Conservation (phyloP, 2,888 invertebrate species). For the Acanthoscelides obtectus region DNA sequence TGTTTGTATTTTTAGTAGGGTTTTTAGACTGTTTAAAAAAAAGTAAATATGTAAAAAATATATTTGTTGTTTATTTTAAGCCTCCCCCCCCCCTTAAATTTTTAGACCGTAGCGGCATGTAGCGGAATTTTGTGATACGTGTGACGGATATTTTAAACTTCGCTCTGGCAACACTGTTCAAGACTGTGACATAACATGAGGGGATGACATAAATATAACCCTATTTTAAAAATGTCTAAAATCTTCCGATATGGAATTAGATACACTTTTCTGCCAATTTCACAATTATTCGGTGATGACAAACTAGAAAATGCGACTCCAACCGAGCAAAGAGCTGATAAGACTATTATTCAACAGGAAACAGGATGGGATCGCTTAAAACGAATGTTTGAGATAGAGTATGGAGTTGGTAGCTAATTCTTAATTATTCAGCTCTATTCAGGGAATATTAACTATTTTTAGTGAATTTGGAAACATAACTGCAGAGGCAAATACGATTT, state of each 20-base stretch:
- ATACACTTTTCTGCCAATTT: slow-evolving; percentile 15
- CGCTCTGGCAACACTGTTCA: too few species aligned
- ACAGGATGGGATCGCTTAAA: slow-evolving; percentile 53
- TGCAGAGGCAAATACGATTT: slow-evolving; percentile 57
- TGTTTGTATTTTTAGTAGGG: too few species aligned
- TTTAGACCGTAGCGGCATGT: too few species aligned
- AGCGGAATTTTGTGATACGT: too few species aligned
- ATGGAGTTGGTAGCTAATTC: slow-evolving; percentile 30
- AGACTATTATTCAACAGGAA: slow-evolving; percentile 23
- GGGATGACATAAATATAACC: background rate
- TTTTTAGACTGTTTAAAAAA: too few species aligned
- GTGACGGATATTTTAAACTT: too few species aligned
- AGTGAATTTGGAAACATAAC: slow-evolving; percentile 64
- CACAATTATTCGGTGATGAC: slow-evolving; percentile 19
- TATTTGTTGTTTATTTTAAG: too few species aligned
- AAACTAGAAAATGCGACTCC: slow-evolving; percentile 20
- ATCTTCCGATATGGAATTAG: background rate
- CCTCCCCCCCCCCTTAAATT: too few species aligned
- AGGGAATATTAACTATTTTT: slow-evolving; percentile 33
- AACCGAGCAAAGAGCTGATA: slow-evolving; percentile 26
- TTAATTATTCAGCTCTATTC: slow-evolving; percentile 2
- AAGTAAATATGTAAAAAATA: too few species aligned
- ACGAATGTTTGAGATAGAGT: slow-evolving; percentile 50
- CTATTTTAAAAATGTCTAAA: background rate
- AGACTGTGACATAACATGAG: too few species aligned